These are phyloP conservation scores for Eunapius fragilis DNA, from an alignment of 37 sponge, comb jelly and placozoan species.

Conservation along the genomic window DNA sequence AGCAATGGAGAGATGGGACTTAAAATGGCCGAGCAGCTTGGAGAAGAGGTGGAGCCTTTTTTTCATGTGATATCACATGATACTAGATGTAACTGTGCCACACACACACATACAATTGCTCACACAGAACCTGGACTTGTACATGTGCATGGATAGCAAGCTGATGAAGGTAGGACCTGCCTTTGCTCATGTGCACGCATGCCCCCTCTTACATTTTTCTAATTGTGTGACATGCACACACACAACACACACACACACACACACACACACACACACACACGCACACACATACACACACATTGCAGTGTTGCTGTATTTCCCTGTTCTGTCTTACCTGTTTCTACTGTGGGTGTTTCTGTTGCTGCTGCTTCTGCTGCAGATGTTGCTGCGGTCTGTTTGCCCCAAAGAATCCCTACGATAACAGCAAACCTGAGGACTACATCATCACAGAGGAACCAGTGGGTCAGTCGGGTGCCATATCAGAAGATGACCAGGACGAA, in stretches of 20 bases:
- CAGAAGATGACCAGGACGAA: background rate
- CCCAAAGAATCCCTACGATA: too few relatives aligned
- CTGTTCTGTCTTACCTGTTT: too few relatives aligned
- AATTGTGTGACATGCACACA: too few relatives aligned
- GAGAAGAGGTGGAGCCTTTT: conserved; percentile 80
- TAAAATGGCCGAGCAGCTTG: conserved; percentile 84
- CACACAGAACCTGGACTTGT: conserved; percentile 24
- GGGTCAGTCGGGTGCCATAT: background rate
- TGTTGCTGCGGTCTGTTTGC: too few relatives aligned
- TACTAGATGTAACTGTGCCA: too few relatives aligned
- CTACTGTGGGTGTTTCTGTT: too few relatives aligned
- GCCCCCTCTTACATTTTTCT: background rate
- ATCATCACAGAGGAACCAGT: background rate
- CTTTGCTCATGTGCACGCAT: too few relatives aligned
- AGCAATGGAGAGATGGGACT: conserved; percentile 80
- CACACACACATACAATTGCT: conserved; percentile 35
- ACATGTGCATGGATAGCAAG: conserved; percentile 51
- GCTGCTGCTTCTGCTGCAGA: too few relatives aligned
- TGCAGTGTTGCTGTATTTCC: background rate
- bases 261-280: conserved; percentile 32
- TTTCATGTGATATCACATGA: background rate
- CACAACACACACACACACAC: conserved; percentile 23
- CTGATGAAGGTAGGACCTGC: conserved; percentile 11
- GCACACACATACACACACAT: background rate
- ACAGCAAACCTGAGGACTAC: background rate